Evolutionary conservation across 1,140 invertebrate genomes (phyloP).

Genomic region (Penaeus vannamei): DNA sequence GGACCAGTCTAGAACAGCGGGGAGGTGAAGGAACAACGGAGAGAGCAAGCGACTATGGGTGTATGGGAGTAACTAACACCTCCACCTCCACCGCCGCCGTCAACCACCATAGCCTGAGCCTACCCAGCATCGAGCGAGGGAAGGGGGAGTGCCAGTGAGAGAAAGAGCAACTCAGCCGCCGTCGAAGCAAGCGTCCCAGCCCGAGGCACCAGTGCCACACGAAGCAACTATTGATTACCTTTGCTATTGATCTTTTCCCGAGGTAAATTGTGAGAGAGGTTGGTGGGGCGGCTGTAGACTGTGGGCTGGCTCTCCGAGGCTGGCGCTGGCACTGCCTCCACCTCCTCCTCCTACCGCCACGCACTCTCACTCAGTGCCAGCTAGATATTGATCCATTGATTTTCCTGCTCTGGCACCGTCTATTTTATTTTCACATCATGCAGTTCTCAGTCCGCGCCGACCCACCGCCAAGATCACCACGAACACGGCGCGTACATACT

Average conservation of each 20-base stretch:
- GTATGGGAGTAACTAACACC: conserved; percentile 43
- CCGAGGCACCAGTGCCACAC: conserved; percentile 44
- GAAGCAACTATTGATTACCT: conserved; percentile 57
- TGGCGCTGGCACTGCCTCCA: conserved; percentile 2
- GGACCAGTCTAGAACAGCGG: neutral
- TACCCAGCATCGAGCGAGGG: conserved; percentile 56
- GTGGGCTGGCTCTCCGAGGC: conserved; percentile 2
- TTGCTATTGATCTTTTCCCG: conserved; percentile 56
- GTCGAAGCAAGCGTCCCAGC: conserved; percentile 13
- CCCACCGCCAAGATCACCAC: conserved; percentile 47
- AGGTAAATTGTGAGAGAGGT: conserved; percentile 51
- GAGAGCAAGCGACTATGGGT: conserved; percentile 32
- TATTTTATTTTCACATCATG: conserved; percentile 59
- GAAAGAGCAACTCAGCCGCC: conserved; percentile 13
- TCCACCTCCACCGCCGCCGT: conserved; percentile 21
- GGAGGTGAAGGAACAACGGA: conserved; percentile 25
- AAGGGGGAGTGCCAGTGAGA: conserved; percentile 52
- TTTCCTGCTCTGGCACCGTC: conserved; percentile 50
- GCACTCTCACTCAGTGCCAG: conserved; percentile 58
- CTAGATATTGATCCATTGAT: conserved; percentile 60
- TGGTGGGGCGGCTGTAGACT: conserved; percentile 39
- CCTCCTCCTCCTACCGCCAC: conserved; percentile 46
- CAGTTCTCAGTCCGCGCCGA: conserved; percentile 50
- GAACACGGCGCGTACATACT: conserved; percentile 47
- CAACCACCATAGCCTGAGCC: conserved; percentile 38